Evolutionary conservation across 2,888 invertebrate species (phyloP).

Genomic region (Pristionchus fissidentatus): DNA sequence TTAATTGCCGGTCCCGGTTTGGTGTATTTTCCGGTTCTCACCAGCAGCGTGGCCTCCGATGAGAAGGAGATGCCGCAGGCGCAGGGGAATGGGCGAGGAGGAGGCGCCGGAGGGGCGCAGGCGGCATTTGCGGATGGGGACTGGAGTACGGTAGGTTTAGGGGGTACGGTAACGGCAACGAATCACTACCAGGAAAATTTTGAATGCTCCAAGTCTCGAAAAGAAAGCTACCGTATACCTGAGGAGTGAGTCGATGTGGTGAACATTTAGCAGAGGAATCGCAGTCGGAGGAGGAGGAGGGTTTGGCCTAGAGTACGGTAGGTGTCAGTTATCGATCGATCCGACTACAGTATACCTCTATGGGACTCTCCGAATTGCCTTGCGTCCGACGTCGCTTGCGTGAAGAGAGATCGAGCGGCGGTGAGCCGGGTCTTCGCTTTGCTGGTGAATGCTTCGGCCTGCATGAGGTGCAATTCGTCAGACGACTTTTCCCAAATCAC

Average conservation of each 20-base stretch:
- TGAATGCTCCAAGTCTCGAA: too few species aligned
- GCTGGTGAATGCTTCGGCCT: not conserved
- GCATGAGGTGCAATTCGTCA: not conserved
- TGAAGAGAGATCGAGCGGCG: not conserved
- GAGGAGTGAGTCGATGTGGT: constrained; percentile 20
- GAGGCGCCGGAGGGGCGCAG: not conserved
- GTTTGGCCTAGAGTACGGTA: not conserved
- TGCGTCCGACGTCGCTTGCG: not conserved
- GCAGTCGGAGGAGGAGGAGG: constrained; percentile 7
- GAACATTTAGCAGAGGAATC: constrained; percentile 4
- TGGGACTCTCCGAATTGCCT: not conserved
- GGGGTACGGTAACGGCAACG: not conserved
- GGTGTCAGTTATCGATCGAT: not conserved
- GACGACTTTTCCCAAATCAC: not conserved
- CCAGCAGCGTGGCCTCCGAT: constrained; percentile 27
- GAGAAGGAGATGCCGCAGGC: constrained; percentile 40
- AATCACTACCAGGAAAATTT: too few species aligned
- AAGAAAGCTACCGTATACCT: not conserved
- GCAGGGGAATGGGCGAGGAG: constrained; percentile 36
- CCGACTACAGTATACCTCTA: not conserved
- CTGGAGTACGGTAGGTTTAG: not conserved
- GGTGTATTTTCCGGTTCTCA: not conserved
- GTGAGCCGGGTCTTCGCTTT: not conserved
- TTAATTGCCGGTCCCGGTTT: not conserved
- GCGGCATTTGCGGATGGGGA: not conserved